A percentile compares a stretch with the other conserved stretches of the same genome.
Conservation (phyloP, 2,888 invertebrate genomes). For the Callimorpha dominula region DNA sequence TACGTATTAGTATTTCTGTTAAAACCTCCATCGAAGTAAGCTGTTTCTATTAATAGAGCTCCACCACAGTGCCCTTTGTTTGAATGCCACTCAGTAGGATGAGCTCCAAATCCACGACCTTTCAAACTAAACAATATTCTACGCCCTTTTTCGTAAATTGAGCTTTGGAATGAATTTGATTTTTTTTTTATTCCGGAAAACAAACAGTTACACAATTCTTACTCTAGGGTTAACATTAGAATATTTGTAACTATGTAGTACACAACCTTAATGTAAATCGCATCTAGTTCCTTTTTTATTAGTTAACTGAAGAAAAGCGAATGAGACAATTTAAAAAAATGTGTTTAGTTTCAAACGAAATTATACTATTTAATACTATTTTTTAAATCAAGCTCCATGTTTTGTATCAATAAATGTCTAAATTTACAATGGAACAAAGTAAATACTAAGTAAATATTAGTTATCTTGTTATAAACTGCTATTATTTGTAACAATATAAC, state of each 20-base stretch:
- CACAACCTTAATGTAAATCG: too few species aligned
- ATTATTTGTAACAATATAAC: neutral
- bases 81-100: constrained; percentile 5
- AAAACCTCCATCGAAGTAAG: neutral
- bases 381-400: too few species aligned
- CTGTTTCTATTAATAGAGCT: neutral
- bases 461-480: neutral
- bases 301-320: too few species aligned
- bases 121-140: neutral
- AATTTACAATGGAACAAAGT: too few species aligned
- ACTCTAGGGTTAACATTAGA: too few species aligned
- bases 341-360: too few species aligned
- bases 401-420: too few species aligned
- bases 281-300: too few species aligned
- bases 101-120: neutral
- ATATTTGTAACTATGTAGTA: too few species aligned
- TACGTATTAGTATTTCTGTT: neutral
- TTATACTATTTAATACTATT: too few species aligned
- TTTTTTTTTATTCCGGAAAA: neutral
- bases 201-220: neutral
- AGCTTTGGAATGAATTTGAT: neutral
- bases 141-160: neutral
- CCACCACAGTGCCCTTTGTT: neutral
- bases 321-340: too few species aligned
- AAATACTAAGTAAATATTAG: too few species aligned